These are phyloP conservation scores for Palaemon carinicauda DNA, from an alignment of 1,140 invertebrate genomes.

Conservation along the genomic window DNA sequence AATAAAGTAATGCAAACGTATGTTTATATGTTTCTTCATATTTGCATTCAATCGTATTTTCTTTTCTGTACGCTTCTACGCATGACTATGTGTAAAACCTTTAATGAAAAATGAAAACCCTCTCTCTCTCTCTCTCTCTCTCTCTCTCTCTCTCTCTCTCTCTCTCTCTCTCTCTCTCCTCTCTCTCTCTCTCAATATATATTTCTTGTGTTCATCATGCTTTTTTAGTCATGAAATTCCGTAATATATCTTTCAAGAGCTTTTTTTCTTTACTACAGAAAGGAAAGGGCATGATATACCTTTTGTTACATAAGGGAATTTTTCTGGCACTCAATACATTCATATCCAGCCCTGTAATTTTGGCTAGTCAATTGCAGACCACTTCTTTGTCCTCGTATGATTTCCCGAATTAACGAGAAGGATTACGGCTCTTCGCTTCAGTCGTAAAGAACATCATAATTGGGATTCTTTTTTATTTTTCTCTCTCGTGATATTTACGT, in stretches of 20 bases:
- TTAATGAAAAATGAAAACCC: background rate
- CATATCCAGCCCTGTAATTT: conserved; percentile 28
- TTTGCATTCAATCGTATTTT: background rate
- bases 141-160: conserved; percentile 18
- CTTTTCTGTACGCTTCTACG: background rate
- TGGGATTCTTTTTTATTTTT: background rate
- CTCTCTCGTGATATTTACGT: background rate
- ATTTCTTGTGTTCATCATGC: too few relatives aligned
- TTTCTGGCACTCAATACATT: conserved; percentile 36
- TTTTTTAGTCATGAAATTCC: background rate
- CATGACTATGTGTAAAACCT: background rate
- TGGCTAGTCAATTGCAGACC: background rate
- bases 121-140: background rate
- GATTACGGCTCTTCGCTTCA: background rate
- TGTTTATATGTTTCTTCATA: background rate
- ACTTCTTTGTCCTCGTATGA: conserved; percentile 6
- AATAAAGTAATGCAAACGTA: background rate
- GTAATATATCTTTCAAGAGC: background rate
- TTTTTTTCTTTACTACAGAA: background rate
- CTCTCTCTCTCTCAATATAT: background rate
- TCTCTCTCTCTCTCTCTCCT: background rate
- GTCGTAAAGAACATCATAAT: conserved; percentile 19
- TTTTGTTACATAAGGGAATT: background rate
- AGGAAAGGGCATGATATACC: background rate
- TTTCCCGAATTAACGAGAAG: conserved; percentile 42